Conservation (phyloP, 2,888 invertebrate genomes). For the Drosophila borealis region DNA sequence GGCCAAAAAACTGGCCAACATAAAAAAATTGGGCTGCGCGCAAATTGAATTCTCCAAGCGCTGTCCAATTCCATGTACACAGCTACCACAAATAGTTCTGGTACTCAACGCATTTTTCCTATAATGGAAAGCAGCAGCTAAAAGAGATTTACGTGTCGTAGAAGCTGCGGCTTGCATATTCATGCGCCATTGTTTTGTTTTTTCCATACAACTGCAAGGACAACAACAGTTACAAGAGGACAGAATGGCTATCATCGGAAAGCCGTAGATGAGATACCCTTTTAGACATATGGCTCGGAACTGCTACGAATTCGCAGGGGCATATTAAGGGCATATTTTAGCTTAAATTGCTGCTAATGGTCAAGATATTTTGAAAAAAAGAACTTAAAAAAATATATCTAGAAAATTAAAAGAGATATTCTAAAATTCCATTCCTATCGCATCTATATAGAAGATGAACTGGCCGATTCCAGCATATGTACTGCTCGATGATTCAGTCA, state of each 20-base stretch:
- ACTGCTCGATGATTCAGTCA: too few relatives aligned
- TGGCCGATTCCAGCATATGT: too few relatives aligned
- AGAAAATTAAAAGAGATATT: not conserved
- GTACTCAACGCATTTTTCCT: constrained; percentile 48
- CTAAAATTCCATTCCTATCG: too few relatives aligned
- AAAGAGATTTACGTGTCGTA: constrained; percentile 55
- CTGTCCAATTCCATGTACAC: constrained; percentile 37
- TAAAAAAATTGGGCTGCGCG: constrained; percentile 3
- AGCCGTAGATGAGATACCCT: too few relatives aligned
- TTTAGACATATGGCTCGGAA: too few relatives aligned
- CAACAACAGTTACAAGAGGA: constrained; percentile 2
- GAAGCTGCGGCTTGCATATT: constrained; percentile 61
- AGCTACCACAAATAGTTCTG: constrained; percentile 53
- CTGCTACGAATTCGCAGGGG: too few relatives aligned
- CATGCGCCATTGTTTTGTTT: constrained; percentile 59
- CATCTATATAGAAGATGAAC: too few relatives aligned
- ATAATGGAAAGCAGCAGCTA: constrained; percentile 48
- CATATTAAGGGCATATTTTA: too few relatives aligned
- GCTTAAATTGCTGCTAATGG: too few relatives aligned
- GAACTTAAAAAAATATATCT: too few relatives aligned
- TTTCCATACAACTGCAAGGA: constrained; percentile 22
- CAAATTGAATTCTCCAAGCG: constrained; percentile 65
- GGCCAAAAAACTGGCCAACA: constrained; percentile 19
- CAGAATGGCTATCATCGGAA: not conserved
- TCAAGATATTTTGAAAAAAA: too few relatives aligned